Base-by-base conservation (phyloP, 2,888 invertebrate species). In the Pteria penguin region DNA sequence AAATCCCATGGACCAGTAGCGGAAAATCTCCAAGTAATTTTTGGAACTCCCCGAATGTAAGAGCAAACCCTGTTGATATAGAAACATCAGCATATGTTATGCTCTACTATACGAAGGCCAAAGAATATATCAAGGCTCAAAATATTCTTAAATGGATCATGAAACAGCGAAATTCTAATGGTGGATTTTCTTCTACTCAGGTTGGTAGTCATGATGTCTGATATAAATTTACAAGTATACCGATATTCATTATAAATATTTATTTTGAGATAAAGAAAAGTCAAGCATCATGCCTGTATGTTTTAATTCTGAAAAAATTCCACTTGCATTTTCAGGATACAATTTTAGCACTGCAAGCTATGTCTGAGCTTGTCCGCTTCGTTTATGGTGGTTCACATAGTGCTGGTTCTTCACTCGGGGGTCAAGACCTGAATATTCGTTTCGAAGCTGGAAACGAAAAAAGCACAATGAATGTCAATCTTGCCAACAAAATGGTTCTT, bases 131-230 rank as follows among this genome's bases (percentile, higher is more conserved):
- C 8, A 81, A 75, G 8, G 85, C 82, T 1, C 74, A 84, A 26
- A 83, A 82, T 26, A 83, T 91, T 66, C 82, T 88, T 68, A 85
- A 84, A 75, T 91, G 90, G 90, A 75, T 91, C 27, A 78, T 87
- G 4, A 66, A 80, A 1, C 86, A 89, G 73, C 75, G 86, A 57
- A 87, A 89, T 58, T 83, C 86, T 11, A 72, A 84, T 29, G 91
- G 92, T 14, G 87, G 90, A 0, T 92, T 88, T 76, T 75, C 82
- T n/a, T 90, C 90, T 26, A 91, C 91, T 31, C 91, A 91, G 86
- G 90, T 90, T 67, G 5, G n/a, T n/a, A n/a, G n/a, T n/a, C n/a
- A n/a, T n/a, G n/a, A n/a, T n/a, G n/a, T n/a, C n/a, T n/a, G n/a
- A n/a, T n/a, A n/a, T n/a, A n/a, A n/a, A n/a, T n/a, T n/a, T n/a